phyloP scores from a whole-genome alignment of 2,113 vertebrate genomes.

The Macaca mulatta region DNA sequence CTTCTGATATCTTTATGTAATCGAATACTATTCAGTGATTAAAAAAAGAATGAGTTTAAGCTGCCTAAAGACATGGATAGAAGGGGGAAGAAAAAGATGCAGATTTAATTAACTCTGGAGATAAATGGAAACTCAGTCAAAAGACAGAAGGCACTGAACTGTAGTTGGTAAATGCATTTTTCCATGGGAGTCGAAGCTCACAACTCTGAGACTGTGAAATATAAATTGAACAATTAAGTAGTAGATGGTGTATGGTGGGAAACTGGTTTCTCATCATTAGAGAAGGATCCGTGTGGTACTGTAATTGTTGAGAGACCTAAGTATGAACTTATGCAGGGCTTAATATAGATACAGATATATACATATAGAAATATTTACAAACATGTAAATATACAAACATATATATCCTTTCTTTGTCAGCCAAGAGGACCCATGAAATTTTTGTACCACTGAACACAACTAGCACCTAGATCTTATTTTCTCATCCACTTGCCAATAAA shows the following conservation, averaged over 20 bases:
- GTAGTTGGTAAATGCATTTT: neutral
- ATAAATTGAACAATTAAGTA: neutral
- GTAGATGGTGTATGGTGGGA: neutral
- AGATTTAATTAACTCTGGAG: neutral
- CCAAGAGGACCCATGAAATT: neutral
- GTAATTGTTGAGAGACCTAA: neutral
- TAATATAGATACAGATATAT: neutral
- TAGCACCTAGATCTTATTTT: neutral
- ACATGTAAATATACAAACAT: neutral
- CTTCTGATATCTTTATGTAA: neutral
- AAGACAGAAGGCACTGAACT: neutral
- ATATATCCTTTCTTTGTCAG: neutral
- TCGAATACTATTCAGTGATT: neutral
- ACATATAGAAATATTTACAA: neutral
- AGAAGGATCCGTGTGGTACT: neutral
- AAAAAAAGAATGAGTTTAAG: neutral
- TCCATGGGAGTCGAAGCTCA: fast-evolving
- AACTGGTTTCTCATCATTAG: neutral
- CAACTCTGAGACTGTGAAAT: neutral
- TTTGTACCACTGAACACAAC: too few species aligned
- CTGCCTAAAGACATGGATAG: neutral
- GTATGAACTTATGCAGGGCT: neutral
- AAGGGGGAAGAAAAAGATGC: neutral
- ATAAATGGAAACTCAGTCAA: neutral
- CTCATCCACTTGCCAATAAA: neutral